phyloP scores from a whole-genome alignment of 2,113 vertebrate genomes.

The Erpornis zantholeuca region DNA sequence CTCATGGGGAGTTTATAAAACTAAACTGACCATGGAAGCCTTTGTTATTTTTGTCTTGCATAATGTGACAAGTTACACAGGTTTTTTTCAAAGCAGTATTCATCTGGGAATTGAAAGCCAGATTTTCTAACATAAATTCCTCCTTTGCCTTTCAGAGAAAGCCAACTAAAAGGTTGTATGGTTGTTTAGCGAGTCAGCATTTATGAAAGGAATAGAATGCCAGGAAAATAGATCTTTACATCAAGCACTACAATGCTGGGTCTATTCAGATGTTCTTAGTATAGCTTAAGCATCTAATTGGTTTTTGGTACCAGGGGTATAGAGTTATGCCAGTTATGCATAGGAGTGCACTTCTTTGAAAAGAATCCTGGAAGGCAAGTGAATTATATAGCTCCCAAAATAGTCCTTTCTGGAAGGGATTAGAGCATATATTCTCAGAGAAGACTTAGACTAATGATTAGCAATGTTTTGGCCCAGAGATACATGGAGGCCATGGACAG shows the following conservation, averaged over 20 bases:
- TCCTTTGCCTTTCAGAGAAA: neutral
- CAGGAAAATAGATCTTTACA: neutral
- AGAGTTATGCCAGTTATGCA: neutral
- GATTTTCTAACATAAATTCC: neutral
- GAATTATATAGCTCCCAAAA: neutral
- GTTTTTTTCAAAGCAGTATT: neutral
- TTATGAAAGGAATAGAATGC: neutral
- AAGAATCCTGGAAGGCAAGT: neutral
- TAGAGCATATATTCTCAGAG: neutral
- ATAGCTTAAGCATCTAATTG: neutral
- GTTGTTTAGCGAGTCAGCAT: neutral
- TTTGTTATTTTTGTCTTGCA: neutral
- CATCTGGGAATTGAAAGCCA: neutral
- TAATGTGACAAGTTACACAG: neutral
- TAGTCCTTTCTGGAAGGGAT: neutral
- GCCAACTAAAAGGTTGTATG: neutral
- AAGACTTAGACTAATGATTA: neutral
- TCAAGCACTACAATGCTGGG: neutral
- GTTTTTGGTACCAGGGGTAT: neutral
- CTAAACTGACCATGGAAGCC: neutral
- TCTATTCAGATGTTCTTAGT: neutral
- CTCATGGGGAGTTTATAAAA: neutral
- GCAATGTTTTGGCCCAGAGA: neutral
- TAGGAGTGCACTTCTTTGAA: neutral
- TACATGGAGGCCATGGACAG: neutral